Conservation (phyloP, 1,140 invertebrate genomes). For the Drosophila kepulauana region DNA sequence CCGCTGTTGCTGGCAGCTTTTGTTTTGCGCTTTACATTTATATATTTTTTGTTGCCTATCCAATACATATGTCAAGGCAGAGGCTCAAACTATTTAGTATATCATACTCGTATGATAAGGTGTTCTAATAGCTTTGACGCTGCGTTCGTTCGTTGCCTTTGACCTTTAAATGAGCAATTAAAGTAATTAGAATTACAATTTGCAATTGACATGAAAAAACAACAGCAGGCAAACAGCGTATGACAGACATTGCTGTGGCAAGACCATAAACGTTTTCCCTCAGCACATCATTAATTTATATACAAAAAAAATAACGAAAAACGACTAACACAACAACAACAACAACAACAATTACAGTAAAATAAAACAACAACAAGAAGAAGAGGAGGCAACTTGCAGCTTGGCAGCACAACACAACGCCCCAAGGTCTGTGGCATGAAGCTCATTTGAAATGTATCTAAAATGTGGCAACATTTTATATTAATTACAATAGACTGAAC, state of each 20-base stretch:
- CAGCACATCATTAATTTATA: conserved; percentile 72
- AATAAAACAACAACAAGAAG: conserved; percentile 3
- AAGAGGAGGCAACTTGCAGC: conserved; percentile 12
- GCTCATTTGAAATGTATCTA: conserved; percentile 58
- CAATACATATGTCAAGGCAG: not conserved
- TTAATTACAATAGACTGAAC: conserved; percentile 49
- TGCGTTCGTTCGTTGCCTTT: conserved; percentile 11
- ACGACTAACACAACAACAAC: not conserved
- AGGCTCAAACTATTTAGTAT: not conserved
- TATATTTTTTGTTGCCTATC: not conserved
- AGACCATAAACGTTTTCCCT: conserved; percentile 44
- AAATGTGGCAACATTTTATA: conserved; percentile 46
- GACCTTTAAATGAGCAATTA: conserved; percentile 70
- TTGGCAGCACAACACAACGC: conserved; percentile 14
- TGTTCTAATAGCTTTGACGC: not conserved
- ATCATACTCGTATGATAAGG: not conserved
- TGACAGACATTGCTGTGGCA: conserved; percentile 15
- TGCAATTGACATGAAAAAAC: conserved; percentile 57
- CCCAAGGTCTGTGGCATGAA: conserved; percentile 19
- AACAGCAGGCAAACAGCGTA: conserved; percentile 10
- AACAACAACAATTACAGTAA: conserved; percentile 4
- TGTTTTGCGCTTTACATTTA: conserved; percentile 35
- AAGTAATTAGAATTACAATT: conserved; percentile 76
- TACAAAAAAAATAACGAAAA: conserved; percentile 3
- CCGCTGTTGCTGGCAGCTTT: conserved; percentile 7